Evolutionary conservation across 2,888 invertebrate species (phyloP), one percentile per base, ranked within the genome.

Genomic region (Emesis furor): DNA sequence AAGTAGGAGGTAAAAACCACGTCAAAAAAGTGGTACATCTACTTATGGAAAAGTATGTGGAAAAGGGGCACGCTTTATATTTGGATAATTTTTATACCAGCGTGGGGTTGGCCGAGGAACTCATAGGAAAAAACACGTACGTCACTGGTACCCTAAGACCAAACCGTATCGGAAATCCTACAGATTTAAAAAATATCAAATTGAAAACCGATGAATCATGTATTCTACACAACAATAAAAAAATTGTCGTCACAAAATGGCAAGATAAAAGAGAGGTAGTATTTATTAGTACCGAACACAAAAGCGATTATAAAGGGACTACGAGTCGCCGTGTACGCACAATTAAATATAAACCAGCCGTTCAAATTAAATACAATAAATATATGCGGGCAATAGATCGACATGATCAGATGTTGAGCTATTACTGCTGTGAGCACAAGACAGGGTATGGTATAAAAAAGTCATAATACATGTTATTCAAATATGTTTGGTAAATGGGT

Each of bases 1-100:
- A n/a, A 51, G 84, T 88, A 12, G 91, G 90, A 73, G 91, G 91
- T 46, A 88, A 87, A 84, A 89, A 88, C 17, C 90, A 92, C 81
- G 83, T 87, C 1, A 84, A 83, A 39, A 87, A 90, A 78, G 85
- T 90, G 32, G 89, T 91, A 2, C 68, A 87, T 71, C 51, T 87
- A 68, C 81, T 51, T 17, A 51, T 51, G 51, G 6, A 51, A 51
- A 51, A 51, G n/a, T 17, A 51, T 51, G n/a, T 51, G n/a, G 51
- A 17, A 51, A 51, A 17, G 1, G 51, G 51, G n/a, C 51, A 51
- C n/a, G 17, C 17, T 2, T 17, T 55, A 7, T 55, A 55, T 55
- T 55, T 55, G 7, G 17, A 55, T 7, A 55, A 17, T 55, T 55
- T 55, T 17, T 17, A 55, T 55, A 17, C 51, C 51, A 51, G 51